Evolutionary conservation across 2,797 vertebrate genomes (phyloP).

Genomic region (Tapera naevia): DNA sequence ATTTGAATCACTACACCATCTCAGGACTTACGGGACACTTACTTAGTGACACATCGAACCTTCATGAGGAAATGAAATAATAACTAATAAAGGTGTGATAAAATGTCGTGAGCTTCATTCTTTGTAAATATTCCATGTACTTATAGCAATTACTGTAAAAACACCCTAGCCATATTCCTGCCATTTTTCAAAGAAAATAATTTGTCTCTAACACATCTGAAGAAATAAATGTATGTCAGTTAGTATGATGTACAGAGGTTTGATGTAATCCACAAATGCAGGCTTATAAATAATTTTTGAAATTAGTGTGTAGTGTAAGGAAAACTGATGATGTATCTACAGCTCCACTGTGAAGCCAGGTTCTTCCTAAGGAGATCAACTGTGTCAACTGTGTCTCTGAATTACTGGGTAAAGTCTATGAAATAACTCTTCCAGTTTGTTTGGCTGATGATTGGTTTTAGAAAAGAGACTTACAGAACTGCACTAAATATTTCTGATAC

Average conservation of each 20-base stretch:
- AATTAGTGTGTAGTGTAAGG: background rate
- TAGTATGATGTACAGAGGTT: constrained; percentile 14
- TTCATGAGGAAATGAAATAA: constrained; percentile 16
- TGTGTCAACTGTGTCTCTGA: background rate
- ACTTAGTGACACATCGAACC: background rate
- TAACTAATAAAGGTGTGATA: background rate
- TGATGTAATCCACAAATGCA: background rate
- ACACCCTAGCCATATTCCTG: background rate
- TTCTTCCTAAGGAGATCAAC: background rate
- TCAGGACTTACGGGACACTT: background rate
- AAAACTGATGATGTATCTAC: background rate
- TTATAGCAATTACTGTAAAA: constrained; percentile 40
- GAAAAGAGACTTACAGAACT: background rate
- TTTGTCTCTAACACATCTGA: background rate
- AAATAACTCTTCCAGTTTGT: background rate
- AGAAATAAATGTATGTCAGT: constrained; percentile 29
- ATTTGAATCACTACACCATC: background rate
- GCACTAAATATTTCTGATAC: background rate
- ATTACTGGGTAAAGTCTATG: background rate
- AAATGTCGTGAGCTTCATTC: background rate
- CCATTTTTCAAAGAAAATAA: background rate
- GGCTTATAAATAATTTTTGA: constrained; percentile 25
- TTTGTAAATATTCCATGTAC: constrained; percentile 26
- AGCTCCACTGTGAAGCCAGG: background rate
- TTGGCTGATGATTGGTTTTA: background rate